phyloP scores from a whole-genome alignment of 2,113 vertebrate species.

The Coracopsis vasa region DNA sequence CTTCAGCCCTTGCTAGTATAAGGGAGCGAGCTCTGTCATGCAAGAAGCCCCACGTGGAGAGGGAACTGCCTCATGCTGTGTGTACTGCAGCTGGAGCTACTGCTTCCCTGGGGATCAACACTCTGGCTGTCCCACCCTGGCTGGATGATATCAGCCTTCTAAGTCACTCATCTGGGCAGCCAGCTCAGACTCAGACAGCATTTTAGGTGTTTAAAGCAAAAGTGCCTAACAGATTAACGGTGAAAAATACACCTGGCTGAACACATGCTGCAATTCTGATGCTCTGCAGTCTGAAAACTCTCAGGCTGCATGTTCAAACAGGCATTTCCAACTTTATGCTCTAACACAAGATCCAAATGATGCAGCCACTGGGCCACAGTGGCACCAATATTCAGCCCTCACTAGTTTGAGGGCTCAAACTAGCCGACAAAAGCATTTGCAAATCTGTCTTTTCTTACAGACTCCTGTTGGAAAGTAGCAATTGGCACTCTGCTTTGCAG shows the following conservation, averaged over 20 bases:
- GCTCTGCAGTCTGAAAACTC: background rate
- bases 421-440: background rate
- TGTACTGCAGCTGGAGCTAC: background rate
- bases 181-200: background rate
- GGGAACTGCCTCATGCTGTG: background rate
- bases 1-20: background rate
- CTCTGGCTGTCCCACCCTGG: background rate
- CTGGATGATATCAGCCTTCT: background rate
- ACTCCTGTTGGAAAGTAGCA: background rate
- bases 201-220: background rate
- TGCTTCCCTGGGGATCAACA: background rate
- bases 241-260: background rate
- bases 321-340: background rate
- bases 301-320: background rate
- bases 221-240: background rate
- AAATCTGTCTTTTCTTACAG: background rate
- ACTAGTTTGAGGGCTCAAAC: background rate
- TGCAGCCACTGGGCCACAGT: background rate
- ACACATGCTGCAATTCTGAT: background rate
- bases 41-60: fast-evolving
- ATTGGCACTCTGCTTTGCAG: background rate
- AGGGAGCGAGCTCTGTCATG: background rate
- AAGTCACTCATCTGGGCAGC: background rate
- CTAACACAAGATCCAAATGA: background rate
- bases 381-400: background rate